Conservation (phyloP, 1,140 invertebrate genomes). For the Listronotus oregonensis region DNA sequence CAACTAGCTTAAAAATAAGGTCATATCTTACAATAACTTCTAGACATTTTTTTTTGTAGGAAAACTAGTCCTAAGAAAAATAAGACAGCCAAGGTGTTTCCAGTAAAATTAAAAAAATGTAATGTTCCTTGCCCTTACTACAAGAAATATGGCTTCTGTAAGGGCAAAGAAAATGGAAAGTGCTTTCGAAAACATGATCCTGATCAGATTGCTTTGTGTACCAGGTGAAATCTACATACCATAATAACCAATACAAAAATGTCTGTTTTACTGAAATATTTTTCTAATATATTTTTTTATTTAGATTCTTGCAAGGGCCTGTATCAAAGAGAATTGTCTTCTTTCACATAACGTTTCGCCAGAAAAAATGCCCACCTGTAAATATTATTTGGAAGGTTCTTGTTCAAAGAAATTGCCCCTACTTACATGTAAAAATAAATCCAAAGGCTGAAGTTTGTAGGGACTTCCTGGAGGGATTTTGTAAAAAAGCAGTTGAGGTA, state of each 20-base stretch:
- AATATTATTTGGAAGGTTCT: slow-evolving; percentile 81
- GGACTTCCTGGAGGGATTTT: slow-evolving; percentile 85
- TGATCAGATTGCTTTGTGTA: slow-evolving; percentile 82
- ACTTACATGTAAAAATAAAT: slow-evolving; percentile 87
- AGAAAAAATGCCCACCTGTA: slow-evolving; percentile 92
- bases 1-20: too few relatives aligned
- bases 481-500: slow-evolving; percentile 66
- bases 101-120: slow-evolving; percentile 63
- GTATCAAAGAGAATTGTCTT: slow-evolving; percentile 73
- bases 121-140: slow-evolving; percentile 86
- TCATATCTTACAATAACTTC: too few relatives aligned
- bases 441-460: slow-evolving; percentile 77
- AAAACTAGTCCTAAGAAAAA: slow-evolving; percentile 44
- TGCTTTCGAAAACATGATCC: slow-evolving; percentile 85
- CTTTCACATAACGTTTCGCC: slow-evolving; percentile 82
- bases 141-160: slow-evolving; percentile 83
- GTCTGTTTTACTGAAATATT: too few relatives aligned
- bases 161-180: slow-evolving; percentile 68
- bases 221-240: slow-evolving; percentile 64
- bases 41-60: slow-evolving; percentile 38
- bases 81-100: slow-evolving; percentile 38
- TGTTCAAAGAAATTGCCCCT: slow-evolving; percentile 81
- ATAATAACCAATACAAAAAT: too few relatives aligned
- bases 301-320: slow-evolving; percentile 85
- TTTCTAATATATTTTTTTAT: slow-evolving; percentile 23